Evolutionary conservation across 2,888 invertebrate genomes (phyloP), one percentile per base, ranked within the genome.

Genomic region (Spodoptera exigua): DNA sequence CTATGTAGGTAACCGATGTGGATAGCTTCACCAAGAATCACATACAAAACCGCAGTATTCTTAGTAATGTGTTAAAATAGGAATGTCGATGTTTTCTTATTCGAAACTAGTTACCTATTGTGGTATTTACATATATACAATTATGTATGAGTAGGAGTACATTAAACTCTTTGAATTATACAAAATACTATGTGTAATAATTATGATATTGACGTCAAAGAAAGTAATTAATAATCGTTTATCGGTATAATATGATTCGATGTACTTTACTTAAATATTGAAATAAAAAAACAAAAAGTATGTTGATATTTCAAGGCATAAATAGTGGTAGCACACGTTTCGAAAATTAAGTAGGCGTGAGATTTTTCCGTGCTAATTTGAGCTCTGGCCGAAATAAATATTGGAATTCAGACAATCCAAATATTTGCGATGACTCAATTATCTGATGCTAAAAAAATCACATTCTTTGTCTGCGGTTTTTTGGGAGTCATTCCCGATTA

Each of bases 401-500:
- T 61, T 67, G 61, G 68, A 65, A 65, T 65, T 67, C 64, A 61
- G 64, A 60, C 60, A 67, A 67, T 32, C 61, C 43, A 60, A 67
- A 66, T 52, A 41, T 51, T 65, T 63, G 67, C 43, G 61, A 64
- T 64, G 64, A 67, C 67, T 64, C 61, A 64, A 53, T 58, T 64
- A 64, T 64, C 32, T 36, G 52, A 43, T 39, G 35, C 27, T 53
- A 60, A 47, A 64, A 51, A 52, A 52, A 48, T 18, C 37, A 53
- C 66, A 67, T 67, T 67, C 51, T 47, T 67, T 39, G 60, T 67
- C 64, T 64, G 61, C 37, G 53, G 53, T 53, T 64, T n/a, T 44
- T 66, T 12, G 13, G 43, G 53, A 53, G 37, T 46, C 40, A 58
- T 59, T 63, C 45, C 40, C 14, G 34, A 13, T 47, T 11, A 60